Evolutionary conservation across 2,113 vertebrate species (phyloP).

Genomic region (Thermophis baileyi): DNA sequence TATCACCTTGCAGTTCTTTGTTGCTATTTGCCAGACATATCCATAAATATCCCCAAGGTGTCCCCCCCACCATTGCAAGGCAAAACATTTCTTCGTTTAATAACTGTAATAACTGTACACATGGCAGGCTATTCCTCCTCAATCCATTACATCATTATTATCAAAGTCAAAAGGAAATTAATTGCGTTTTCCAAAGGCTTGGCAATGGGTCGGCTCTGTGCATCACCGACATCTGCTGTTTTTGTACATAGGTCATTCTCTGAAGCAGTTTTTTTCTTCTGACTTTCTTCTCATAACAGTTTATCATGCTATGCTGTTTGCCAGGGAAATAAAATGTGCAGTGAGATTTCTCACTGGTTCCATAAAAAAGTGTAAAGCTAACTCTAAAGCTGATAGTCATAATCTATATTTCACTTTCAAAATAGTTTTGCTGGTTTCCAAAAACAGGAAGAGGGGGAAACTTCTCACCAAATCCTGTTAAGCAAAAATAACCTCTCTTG

Average conservation of each 20-base stretch:
- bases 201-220: constrained; percentile 71
- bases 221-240: constrained; percentile 82
- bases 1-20: not conserved
- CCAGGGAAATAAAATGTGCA: constrained; percentile 47
- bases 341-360: constrained; percentile 60
- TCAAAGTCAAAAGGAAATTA: constrained; percentile 84
- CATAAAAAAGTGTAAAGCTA: constrained; percentile 60
- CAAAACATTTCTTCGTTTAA: constrained; percentile 69
- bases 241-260: constrained; percentile 75
- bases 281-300: constrained; percentile 72
- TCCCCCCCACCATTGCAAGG: constrained; percentile 66
- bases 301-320: constrained; percentile 67
- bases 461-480: constrained; percentile 63
- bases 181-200: constrained; percentile 80
- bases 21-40: constrained; percentile 34
- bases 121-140: constrained; percentile 75
- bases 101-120: constrained; percentile 61
- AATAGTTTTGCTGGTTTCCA: constrained; percentile 59
- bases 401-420: constrained; percentile 70
- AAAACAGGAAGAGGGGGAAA: constrained; percentile 1
- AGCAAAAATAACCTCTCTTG: constrained; percentile 68
- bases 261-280: constrained; percentile 72
- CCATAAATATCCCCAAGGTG: constrained; percentile 36
- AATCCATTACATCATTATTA: constrained; percentile 79
- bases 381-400: constrained; percentile 61